Evolutionary conservation across 2,888 invertebrate species (phyloP), one percentile per base, ranked within the genome.

Genomic region (Artemia sinica): DNA sequence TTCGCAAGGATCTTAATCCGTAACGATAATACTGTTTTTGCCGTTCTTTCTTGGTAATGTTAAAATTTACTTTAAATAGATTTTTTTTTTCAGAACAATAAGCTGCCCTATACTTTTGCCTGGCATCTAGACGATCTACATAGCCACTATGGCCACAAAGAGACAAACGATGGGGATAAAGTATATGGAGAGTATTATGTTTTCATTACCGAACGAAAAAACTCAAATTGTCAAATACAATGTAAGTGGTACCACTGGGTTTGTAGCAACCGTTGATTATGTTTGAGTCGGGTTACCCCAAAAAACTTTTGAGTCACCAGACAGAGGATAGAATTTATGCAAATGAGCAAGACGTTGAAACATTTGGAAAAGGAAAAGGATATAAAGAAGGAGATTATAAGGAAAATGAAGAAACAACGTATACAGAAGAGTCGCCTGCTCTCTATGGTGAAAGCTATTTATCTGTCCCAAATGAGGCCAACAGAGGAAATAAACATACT

Each of bases 141-240:
- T 18, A 58, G 28, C 63, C 14, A 58, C 11, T 58, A 58, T 28
- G 63, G 63, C 11, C 63, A 58, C 11, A 58, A 58, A 58, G 63
- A 58, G 28, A 18, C 63, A 58, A 58, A 28, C 63, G 63, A 58
- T 58, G 63, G 63, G 28, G 14, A 58, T 10, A n/a, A 18, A 10
- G 63, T 58, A 58, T 58, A n/a, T 8, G 63, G 63, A 58, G 11
- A 58, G 63, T 58, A 58, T 28, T 58, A 58, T 10, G 63, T 58
- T 18, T 18, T n/a, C 63, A 9, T 3, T 58, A 10, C 63, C 63
- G 14, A 58, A 58, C 63, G 63, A 28, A n/a, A 58, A 58, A 28
- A n/a, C 28, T 18, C 63, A 58, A 58, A 11, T 58, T 9, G 63
- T 58, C 63, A 58, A n/a, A 9, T 58, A 58, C 28, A n/a, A 58